Conservation (phyloP, 2,888 invertebrate genomes). For the Cephus pygmeus region DNA sequence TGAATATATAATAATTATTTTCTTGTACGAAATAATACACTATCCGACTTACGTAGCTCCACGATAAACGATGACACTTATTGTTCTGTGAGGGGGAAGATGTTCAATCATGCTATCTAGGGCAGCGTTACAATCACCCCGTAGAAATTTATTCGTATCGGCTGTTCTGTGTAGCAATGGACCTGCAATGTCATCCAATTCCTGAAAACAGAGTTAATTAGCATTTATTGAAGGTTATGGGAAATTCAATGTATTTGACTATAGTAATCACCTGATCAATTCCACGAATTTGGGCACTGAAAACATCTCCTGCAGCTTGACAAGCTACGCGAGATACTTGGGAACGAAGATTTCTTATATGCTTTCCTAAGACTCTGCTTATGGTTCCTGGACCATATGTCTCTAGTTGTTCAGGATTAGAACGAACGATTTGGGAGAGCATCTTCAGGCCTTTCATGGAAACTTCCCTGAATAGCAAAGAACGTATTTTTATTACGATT, state of each 20-base stretch:
- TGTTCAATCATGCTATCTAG: conserved; percentile 85
- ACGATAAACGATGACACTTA: conserved; percentile 74
- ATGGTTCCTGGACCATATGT: conserved; percentile 75
- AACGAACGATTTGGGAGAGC: conserved; percentile 76
- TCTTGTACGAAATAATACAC: not conserved
- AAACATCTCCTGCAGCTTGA: conserved; percentile 83
- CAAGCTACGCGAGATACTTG: conserved; percentile 93
- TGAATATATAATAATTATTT: conserved; percentile 1
- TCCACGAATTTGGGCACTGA: conserved; percentile 69
- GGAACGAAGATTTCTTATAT: conserved; percentile 90
- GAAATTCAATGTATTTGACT: conserved; percentile 12
- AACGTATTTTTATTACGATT: not conserved
- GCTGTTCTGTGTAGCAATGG: conserved; percentile 89
- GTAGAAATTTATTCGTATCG: conserved; percentile 92
- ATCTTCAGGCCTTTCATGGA: conserved; percentile 79
- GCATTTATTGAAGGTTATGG: not conserved
- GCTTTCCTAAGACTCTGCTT: conserved; percentile 77
- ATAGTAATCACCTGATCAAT: conserved; percentile 55
- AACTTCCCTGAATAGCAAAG: conserved; percentile 71
- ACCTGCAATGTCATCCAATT: conserved; percentile 86
- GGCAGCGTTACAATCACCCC: conserved; percentile 88
- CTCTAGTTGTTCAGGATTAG: conserved; percentile 74
- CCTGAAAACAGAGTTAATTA: conserved; percentile 66
- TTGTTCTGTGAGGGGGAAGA: conserved; percentile 76
- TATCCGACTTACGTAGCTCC: conserved; percentile 70